Conservation (phyloP, 2,113 vertebrate genomes). For the human (Homo sapiens) region GRCh38 chr2:142073001-142073500, state of each 20-base stretch:
- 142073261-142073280: not conserved
- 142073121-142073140: not conserved
- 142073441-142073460: not conserved
- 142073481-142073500: not conserved
- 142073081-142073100: not conserved
- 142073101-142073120: slow-evolving; percentile 16
- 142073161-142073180: not conserved
- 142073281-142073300: not conserved
- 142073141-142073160: slow-evolving; percentile 51
- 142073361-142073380: not conserved
- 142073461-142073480: not conserved
- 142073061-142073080: slow-evolving; percentile 12
- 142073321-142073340: not conserved
- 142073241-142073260: not conserved
- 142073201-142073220: not conserved
- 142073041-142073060: slow-evolving; percentile 25
- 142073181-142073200: slow-evolving; percentile 4
- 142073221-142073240: not conserved
- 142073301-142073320: not conserved
- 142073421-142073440: not conserved
- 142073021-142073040: slow-evolving; percentile 22
- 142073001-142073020: not conserved
- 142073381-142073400: not conserved
- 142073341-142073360: not conserved
- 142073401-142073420: not conserved